Conservation (phyloP, 2,113 vertebrate genomes). For the Eurypyga helias region DNA sequence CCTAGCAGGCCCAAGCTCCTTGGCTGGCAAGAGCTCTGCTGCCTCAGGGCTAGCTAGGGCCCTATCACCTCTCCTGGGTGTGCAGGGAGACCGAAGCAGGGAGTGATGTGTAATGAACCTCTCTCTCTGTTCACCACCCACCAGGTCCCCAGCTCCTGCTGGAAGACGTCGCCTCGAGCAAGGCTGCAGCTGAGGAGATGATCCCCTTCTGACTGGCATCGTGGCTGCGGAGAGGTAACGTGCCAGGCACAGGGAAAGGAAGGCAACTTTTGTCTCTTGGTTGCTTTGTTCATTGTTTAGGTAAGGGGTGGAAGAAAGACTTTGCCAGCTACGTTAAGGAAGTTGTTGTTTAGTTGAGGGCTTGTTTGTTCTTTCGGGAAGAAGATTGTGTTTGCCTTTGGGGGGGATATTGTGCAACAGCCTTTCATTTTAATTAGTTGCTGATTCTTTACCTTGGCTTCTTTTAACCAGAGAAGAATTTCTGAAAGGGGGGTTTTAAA, state of each 20-base stretch:
- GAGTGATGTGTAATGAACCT: background rate
- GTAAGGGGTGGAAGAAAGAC: background rate
- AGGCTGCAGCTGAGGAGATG: background rate
- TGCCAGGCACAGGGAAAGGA: background rate
- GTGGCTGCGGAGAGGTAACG: background rate
- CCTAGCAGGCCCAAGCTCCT: background rate
- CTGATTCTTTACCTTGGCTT: slow-evolving; percentile 14
- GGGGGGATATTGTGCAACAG: background rate
- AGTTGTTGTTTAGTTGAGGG: slow-evolving; percentile 28
- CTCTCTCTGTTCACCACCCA: background rate
- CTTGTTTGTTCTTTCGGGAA: background rate
- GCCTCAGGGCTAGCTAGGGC: background rate
- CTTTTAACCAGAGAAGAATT: background rate
- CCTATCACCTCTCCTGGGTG: rapidly evolving
- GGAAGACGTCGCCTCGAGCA: background rate
- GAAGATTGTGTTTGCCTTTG: background rate
- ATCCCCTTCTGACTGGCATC: background rate
- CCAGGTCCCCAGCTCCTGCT: background rate
- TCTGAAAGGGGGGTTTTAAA: background rate
- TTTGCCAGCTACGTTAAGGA: background rate
- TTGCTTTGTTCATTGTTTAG: slow-evolving; percentile 32
- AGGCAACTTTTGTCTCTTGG: background rate
- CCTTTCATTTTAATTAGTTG: background rate
- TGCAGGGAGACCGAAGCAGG: background rate
- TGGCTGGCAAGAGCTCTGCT: background rate